Conservation (phyloP, 1,140 invertebrate species). For the Elymnias hypermnestra region DNA sequence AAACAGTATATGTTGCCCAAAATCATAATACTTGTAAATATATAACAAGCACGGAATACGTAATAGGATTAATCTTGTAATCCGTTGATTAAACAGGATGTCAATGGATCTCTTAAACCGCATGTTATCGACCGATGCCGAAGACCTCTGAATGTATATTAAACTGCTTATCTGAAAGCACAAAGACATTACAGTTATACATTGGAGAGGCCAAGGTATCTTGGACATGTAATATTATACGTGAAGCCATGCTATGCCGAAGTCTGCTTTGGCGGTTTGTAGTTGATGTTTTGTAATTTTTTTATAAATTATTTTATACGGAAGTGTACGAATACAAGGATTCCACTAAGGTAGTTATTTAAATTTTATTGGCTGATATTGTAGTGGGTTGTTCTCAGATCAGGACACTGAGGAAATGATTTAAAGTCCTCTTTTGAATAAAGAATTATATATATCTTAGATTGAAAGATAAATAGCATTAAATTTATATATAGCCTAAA, state of each 20-base stretch:
- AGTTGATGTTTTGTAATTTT: not conserved
- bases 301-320: no score
- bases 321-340: no score
- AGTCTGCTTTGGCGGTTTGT: conserved; percentile 1
- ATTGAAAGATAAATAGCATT: no score
- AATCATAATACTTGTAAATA: no score
- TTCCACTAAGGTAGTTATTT: no score
- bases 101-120: conserved; percentile 5
- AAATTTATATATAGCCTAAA: no score
- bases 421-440: no score
- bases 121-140: conserved; percentile 6
- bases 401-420: no score
- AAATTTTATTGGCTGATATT: no score
- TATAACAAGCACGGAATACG: not conserved
- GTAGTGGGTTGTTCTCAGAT: no score
- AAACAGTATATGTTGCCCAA: no score
- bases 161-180: not conserved
- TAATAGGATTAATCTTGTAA: not conserved
- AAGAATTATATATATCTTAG: no score
- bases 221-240: conserved; percentile 1
- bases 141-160: conserved; percentile 3
- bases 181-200: not conserved
- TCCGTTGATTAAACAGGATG: not conserved
- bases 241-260: conserved; percentile 4
- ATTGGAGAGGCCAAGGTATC: not conserved